phyloP scores from a whole-genome alignment of 2,797 vertebrate species.

The Luscinia luscinia region DNA sequence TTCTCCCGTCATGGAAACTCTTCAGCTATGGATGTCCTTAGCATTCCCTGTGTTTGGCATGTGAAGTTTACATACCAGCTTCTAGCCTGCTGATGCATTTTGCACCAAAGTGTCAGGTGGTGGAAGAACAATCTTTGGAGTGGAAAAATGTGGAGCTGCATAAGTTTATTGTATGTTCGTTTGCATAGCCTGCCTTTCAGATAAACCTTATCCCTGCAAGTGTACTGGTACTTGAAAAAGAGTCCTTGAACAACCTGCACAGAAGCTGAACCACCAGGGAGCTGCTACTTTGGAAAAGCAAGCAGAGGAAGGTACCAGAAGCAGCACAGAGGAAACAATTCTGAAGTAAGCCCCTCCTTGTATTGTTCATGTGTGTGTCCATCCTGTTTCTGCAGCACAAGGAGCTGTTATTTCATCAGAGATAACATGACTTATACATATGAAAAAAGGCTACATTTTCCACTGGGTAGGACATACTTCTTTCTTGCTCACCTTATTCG shows the following conservation, averaged over 20 bases:
- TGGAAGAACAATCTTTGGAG: constrained; percentile 21
- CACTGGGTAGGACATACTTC: not conserved
- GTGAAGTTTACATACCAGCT: constrained; percentile 39
- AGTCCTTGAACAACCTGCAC: not conserved
- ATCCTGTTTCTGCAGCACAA: not conserved
- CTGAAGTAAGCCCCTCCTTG: not conserved
- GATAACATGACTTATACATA: not conserved
- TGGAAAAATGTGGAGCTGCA: constrained; percentile 15
- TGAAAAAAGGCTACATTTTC: not conserved
- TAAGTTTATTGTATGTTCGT: not conserved
- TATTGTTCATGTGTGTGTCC: not conserved
- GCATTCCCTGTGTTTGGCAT: not conserved
- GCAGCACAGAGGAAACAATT: not conserved
- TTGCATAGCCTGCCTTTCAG: constrained; percentile 26
- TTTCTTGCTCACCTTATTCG: not conserved
- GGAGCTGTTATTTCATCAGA: not conserved
- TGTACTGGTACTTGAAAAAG: not conserved
- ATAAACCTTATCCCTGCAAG: not conserved
- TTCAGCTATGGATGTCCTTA: not conserved
- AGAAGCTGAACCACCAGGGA: not conserved
- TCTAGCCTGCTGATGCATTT: not conserved
- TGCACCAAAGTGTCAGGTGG: constrained; percentile 2
- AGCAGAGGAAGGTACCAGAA: not conserved
- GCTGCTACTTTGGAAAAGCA: not conserved
- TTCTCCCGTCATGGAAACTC: not conserved